These are phyloP conservation scores for Mastomys coucha DNA, from an alignment of 2,113 vertebrate species.

Conservation along the genomic window DNA sequence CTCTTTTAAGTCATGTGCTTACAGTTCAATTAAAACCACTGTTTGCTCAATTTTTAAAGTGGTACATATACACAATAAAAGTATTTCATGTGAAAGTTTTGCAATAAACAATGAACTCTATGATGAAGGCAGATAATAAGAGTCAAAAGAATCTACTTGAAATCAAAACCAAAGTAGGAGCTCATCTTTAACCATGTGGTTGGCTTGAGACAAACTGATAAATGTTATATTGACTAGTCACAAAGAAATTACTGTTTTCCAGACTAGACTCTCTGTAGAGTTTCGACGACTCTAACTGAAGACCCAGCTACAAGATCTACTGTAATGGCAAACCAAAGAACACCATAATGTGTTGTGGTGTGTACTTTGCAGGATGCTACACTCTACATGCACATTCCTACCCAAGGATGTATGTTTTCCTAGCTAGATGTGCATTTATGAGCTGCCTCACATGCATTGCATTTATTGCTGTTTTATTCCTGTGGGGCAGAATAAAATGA, in stretches of 20 bases:
- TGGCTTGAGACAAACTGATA: slow-evolving; percentile 49
- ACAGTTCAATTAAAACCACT: slow-evolving; percentile 43
- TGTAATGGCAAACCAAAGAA: neutral
- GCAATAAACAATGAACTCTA: slow-evolving; percentile 35
- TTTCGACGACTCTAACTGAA: slow-evolving; percentile 7
- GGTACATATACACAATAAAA: neutral
- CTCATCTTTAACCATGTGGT: slow-evolving; percentile 12
- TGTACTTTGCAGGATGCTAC: neutral
- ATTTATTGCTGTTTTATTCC: slow-evolving; percentile 58
- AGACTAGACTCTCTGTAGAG: neutral
- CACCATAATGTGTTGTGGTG: neutral
- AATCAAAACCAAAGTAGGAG: slow-evolving; percentile 60
- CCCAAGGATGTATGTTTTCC: slow-evolving; percentile 35
- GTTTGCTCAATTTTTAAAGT: slow-evolving; percentile 1
- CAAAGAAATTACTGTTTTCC: slow-evolving; percentile 21
- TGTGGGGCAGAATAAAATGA: slow-evolving; percentile 46
- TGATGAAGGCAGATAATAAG: slow-evolving; percentile 56
- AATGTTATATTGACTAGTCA: slow-evolving; percentile 60
- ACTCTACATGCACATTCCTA: slow-evolving; percentile 26
- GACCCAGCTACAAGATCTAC: neutral
- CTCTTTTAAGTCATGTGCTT: neutral
- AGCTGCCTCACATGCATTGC: neutral
- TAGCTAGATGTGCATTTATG: slow-evolving; percentile 29
- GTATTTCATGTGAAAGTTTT: slow-evolving; percentile 29
- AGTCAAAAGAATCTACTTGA: neutral